A percentile compares a stretch with the other conserved stretches of the same genome.
phyloP scores from a whole-genome alignment of 1,140 invertebrate genomes.

The Helicorthomorpha holstii region DNA sequence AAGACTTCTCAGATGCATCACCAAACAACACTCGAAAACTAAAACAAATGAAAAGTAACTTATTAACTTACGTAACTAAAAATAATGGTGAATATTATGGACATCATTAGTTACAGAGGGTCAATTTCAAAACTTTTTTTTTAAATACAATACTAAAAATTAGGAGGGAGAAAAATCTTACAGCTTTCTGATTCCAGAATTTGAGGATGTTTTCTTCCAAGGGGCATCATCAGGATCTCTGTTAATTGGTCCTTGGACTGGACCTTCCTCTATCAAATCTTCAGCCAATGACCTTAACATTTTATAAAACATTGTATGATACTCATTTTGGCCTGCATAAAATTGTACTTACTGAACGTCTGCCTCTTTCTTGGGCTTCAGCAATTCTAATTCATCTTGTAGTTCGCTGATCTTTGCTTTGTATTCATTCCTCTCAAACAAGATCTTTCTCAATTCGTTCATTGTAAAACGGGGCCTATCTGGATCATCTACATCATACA shows the following conservation, averaged over 20 bases:
- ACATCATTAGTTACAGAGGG: no score
- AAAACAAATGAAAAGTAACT: no score
- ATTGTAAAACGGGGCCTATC: slow-evolving; percentile 77
- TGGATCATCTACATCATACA: slow-evolving; percentile 56
- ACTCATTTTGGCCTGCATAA: not conserved
- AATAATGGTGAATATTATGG: no score
- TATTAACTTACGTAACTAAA: no score
- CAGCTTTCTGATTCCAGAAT: slow-evolving; percentile 85
- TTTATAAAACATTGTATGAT: not conserved
- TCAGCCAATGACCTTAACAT: not conserved
- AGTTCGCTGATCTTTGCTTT: slow-evolving; percentile 68
- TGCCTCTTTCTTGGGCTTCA: slow-evolving; percentile 30
- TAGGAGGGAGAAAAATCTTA: no score
- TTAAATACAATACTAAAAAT: no score
- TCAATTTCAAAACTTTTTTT: no score
- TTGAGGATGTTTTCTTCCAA: slow-evolving; percentile 63
- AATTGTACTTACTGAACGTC: not conserved
- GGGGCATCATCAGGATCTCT: slow-evolving; percentile 89
- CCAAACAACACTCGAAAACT: no score
- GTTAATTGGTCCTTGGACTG: slow-evolving; percentile 87
- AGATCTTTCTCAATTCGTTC: slow-evolving; percentile 66
- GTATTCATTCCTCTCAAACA: slow-evolving; percentile 73
- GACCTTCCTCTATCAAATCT: slow-evolving; percentile 32
- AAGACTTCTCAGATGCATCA: no score
- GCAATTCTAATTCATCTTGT: slow-evolving; percentile 64